phyloP scores from a whole-genome alignment of 53 echinoderm and acorn worm species.

The Echinarachnius parma region DNA sequence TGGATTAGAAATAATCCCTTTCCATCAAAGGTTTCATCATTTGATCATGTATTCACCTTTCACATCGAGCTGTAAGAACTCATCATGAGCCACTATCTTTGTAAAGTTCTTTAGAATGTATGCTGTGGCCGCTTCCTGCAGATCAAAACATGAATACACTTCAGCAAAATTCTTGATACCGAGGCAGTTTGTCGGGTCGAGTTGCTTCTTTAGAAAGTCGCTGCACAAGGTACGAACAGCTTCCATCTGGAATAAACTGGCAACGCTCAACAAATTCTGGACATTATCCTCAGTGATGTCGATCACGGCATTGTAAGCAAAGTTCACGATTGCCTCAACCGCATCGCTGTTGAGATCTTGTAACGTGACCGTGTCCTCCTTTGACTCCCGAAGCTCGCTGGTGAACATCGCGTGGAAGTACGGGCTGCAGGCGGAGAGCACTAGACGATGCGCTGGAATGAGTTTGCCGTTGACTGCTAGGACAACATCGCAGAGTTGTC shows the following conservation, averaged over 20 bases:
- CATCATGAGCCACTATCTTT: conserved; percentile 78
- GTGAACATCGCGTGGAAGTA: conserved; percentile 99
- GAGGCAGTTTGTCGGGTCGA: conserved; percentile 87
- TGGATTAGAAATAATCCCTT: too few species aligned
- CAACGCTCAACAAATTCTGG: conserved; percentile 74
- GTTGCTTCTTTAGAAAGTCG: conserved; percentile 77
- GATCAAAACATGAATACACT: conserved; percentile 79
- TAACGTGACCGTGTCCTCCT: conserved; percentile 66
- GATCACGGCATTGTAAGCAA: conserved; percentile 81
- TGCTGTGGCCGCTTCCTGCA: conserved; percentile 65
- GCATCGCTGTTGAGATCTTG: conserved; percentile 67
- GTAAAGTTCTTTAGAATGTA: conserved; percentile 75
- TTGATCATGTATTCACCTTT: too few species aligned
- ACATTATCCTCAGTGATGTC: conserved; percentile 77
- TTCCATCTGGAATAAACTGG: conserved; percentile 88
- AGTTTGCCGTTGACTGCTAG: conserved; percentile 64
- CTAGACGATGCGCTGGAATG: conserved; percentile 81
- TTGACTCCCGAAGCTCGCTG: conserved; percentile 72
- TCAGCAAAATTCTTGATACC: conserved; percentile 87
- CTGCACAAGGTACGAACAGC: conserved; percentile 65
- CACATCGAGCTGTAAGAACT: conserved; percentile 68
- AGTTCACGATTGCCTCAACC: conserved; percentile 81
- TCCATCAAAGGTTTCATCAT: too few species aligned
- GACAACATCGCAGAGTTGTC: conserved; percentile 80
- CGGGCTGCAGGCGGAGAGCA: conserved; percentile 86